Percentiles rank a stretch among this genome's conserved stretches.
These are phyloP conservation scores for Pogonocherus hispidulus DNA, from an alignment of 2,888 invertebrate genomes.

Conservation along the genomic window DNA sequence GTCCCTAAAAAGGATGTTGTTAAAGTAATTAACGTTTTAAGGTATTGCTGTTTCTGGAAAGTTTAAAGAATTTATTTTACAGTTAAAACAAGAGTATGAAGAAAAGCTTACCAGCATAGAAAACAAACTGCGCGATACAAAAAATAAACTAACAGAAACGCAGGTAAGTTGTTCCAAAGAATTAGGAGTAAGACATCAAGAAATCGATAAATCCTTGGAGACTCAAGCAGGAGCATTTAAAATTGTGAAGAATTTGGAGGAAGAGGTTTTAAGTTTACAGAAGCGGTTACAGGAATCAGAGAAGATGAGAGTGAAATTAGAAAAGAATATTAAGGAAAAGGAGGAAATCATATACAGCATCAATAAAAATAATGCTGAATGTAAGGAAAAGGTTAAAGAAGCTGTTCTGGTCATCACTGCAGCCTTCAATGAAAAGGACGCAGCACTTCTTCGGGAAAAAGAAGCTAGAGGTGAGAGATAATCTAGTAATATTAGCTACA, in stretches of 20 bases:
- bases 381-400: slow-evolving; percentile 72
- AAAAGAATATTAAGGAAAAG: slow-evolving; percentile 66
- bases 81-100: slow-evolving; percentile 70
- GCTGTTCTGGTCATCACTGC: slow-evolving; percentile 73
- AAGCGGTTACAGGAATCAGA: slow-evolving; percentile 68
- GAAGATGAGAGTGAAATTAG: slow-evolving; percentile 63
- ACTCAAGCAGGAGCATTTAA: slow-evolving; percentile 72
- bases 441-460: slow-evolving; percentile 70
- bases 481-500: slow-evolving; percentile 13
- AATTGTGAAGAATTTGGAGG: slow-evolving; percentile 66
- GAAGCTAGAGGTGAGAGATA: slow-evolving; percentile 60
- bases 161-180: slow-evolving; percentile 53
- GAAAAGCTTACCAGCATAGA: slow-evolving; percentile 73
- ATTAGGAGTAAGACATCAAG: slow-evolving; percentile 71
- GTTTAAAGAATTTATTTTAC: slow-evolving; percentile 28
- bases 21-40: slow-evolving; percentile 46
- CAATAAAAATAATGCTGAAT: slow-evolving; percentile 68
- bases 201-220: slow-evolving; percentile 58
- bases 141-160: slow-evolving; percentile 46
- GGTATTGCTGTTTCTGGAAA: no score
- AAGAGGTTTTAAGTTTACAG: slow-evolving; percentile 69
- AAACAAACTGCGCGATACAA: slow-evolving; percentile 40
- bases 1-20: slow-evolving; percentile 59
- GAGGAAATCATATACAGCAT: slow-evolving; percentile 63
- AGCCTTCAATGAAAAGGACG: slow-evolving; percentile 72